These are phyloP conservation scores for Dryobota labecula DNA, from an alignment of 2,888 invertebrate species.

Conservation along the genomic window DNA sequence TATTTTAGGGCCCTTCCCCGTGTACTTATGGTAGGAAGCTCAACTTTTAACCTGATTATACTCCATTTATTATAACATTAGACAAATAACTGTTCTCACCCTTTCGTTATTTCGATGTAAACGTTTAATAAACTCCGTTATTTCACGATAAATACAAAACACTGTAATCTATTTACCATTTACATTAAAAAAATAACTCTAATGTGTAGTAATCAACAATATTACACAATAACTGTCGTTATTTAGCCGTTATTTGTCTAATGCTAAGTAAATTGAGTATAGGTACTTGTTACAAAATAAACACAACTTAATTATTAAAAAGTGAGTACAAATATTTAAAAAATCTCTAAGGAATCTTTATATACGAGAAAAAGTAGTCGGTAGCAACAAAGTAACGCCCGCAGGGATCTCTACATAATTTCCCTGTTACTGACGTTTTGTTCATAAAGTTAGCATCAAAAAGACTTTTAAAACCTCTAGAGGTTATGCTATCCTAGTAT, in stretches of 20 bases:
- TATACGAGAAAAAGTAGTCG: neutral
- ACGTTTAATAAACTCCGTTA: too few species aligned
- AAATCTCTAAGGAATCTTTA: neutral
- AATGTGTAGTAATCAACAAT: too few species aligned
- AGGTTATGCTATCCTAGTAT: slow-evolving; percentile 35
- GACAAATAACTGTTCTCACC: too few species aligned
- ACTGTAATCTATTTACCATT: too few species aligned
- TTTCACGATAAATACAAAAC: too few species aligned
- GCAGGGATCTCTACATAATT: slow-evolving; percentile 37
- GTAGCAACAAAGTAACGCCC: slow-evolving; percentile 22
- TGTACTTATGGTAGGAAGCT: neutral
- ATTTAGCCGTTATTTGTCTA: too few species aligned
- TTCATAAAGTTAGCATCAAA: slow-evolving; percentile 36
- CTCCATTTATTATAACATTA: too few species aligned
- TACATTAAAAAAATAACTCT: too few species aligned
- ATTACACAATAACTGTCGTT: too few species aligned
- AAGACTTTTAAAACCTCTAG: slow-evolving; percentile 18
- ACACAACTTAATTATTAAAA: neutral
- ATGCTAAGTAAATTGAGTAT: too few species aligned
- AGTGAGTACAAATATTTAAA: neutral
- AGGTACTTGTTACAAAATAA: neutral
- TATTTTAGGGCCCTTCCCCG: neutral
- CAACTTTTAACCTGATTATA: neutral
- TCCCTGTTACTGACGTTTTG: slow-evolving; percentile 39
- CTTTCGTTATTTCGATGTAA: too few species aligned